Base-by-base conservation (phyloP, 2,113 vertebrate species). In the Empidonax traillii region DNA sequence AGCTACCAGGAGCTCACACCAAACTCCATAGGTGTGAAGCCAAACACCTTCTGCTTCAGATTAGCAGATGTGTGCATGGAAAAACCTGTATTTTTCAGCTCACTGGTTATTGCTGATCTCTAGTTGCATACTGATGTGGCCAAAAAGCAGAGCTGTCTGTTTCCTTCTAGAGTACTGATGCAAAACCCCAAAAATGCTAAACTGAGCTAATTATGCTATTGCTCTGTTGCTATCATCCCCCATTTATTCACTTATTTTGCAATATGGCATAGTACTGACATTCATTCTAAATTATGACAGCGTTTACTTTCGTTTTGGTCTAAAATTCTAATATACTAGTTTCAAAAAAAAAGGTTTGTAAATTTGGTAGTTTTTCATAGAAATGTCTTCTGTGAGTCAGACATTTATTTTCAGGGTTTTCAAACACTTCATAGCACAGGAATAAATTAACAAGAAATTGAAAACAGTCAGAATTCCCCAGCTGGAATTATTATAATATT, bases 351-450 rank as follows among this genome's bases (percentile, higher is more conserved):
- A 72, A 35, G 0, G 8, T 41, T 85, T 79, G 25, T 53, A 66
- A 74, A 76, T 87, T 82, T 87, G 19, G 49, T 83, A 73, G 22
- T 47, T 94, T 89, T 91, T 82, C 6, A 59, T 24, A 81, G 31
- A 69, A 66, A 85, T 71, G 30, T 71, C 56, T 81, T 67, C 69
- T 78, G 27, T 75, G 81, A 93, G 39, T 85, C 73, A 87, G 47
- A 47, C 39, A 53, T 73, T 84, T 84, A 67, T 93, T 95, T 93
- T 91, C 87, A 89, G 77, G 52, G 22, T 79, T 91, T 97, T 94
- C 44, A 93, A 93, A 87, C 77, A 91, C 63, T 89, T 94, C 75
- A 53, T 41, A 90, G 37, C 59, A 83, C 67, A 83, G 53, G 88
- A 92, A 95, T 87, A 93, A 91, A 93, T 94, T 85, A 76, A 76